These are phyloP conservation scores for Eonycteris spelaea DNA, from an alignment of 2,113 vertebrate genomes.

Conservation along the genomic window DNA sequence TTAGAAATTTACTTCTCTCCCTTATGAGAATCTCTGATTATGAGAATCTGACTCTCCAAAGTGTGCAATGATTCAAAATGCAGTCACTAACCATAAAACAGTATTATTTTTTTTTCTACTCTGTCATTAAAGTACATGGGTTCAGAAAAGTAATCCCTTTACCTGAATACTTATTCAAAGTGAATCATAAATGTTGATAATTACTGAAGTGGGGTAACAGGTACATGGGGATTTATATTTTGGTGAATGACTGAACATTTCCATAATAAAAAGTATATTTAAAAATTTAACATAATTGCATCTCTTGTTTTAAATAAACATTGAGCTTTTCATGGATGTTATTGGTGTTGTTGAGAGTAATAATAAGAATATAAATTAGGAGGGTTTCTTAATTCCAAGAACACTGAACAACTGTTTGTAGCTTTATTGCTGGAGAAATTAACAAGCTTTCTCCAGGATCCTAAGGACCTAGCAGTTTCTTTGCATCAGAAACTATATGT, in stretches of 20 bases:
- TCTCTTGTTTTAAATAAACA: background rate
- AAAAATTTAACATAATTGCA: background rate
- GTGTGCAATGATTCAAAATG: background rate
- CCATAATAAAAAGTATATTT: background rate
- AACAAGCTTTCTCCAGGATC: background rate
- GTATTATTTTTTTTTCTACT: background rate
- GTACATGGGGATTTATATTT: background rate
- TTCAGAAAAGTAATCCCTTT: background rate
- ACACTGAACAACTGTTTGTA: background rate
- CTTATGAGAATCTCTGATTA: background rate
- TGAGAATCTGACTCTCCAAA: background rate
- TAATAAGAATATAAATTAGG: background rate
- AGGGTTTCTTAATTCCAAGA: background rate
- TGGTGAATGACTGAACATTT: background rate
- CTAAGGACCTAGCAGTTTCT: background rate
- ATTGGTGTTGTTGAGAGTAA: background rate
- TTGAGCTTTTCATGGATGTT: background rate
- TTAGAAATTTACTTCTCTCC: background rate
- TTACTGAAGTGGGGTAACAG: background rate
- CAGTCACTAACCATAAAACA: background rate
- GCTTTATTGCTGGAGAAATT: background rate
- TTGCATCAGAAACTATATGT: background rate
- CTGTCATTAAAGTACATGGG: background rate
- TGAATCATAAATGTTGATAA: background rate
- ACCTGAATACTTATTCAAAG: background rate